Conservation (phyloP, 2,113 vertebrate genomes). For the Pluvianellus socialis region DNA sequence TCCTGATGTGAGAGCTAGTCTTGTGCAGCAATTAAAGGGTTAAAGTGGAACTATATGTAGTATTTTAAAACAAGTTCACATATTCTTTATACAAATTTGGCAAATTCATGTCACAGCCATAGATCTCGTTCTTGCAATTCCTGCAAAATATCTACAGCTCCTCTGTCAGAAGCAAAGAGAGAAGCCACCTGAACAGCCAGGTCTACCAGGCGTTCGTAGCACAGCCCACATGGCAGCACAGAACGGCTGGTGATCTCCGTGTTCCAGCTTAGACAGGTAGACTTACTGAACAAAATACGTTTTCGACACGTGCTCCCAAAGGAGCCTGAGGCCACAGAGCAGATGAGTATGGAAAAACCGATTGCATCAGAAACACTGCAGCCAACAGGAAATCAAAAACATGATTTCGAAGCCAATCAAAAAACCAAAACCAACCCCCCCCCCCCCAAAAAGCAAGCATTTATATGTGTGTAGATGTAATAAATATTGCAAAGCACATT, state of each 20-base stretch:
- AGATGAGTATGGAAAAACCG: conserved; percentile 6
- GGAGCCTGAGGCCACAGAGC: conserved; percentile 8
- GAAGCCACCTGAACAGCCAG: neutral
- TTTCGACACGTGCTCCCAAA: conserved; percentile 18
- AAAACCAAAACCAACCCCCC: neutral
- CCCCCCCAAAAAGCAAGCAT: neutral
- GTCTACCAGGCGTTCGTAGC: neutral
- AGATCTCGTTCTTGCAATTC: neutral
- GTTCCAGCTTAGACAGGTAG: neutral
- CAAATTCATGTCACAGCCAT: conserved; percentile 1
- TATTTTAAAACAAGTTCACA: neutral
- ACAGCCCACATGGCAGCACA: neutral
- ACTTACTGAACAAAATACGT: neutral
- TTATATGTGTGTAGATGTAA: conserved; percentile 61
- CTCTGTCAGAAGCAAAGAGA: neutral
- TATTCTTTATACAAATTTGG: conserved; percentile 18
- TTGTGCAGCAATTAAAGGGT: neutral
- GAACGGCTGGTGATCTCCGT: neutral
- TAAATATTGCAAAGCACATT: conserved; percentile 77
- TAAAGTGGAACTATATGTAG: neutral
- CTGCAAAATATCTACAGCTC: conserved; percentile 6
- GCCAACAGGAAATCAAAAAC: conserved; percentile 52
- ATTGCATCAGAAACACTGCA: conserved; percentile 32
- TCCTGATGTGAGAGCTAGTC: neutral
- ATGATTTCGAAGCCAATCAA: conserved; percentile 26